Conservation (phyloP, 2,113 vertebrate genomes). For the Amazona guildingii region DNA sequence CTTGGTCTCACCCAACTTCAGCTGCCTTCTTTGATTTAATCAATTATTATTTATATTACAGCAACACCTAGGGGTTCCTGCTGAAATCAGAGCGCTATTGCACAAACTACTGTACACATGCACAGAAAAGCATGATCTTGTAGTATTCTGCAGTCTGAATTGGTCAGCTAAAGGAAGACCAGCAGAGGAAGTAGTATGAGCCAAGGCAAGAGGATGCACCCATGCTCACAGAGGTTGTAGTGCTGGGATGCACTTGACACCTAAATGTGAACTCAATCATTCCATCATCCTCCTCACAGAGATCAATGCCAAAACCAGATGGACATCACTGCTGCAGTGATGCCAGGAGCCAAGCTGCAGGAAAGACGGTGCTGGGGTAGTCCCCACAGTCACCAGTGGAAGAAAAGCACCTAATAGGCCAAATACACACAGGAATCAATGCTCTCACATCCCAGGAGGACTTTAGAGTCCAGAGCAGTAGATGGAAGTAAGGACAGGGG, state of each 20-base stretch:
- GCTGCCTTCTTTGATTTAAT: conserved; percentile 28
- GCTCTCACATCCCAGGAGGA: neutral
- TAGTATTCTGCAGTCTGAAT: neutral
- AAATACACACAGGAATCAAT: neutral
- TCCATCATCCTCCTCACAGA: neutral
- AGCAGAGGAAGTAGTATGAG: neutral
- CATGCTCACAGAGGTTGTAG: neutral
- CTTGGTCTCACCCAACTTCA: conserved; percentile 39
- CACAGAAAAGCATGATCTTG: neutral
- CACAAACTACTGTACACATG: neutral
- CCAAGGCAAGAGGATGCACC: neutral
- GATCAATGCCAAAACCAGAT: neutral
- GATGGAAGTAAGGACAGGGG: neutral
- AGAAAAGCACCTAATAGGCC: neutral
- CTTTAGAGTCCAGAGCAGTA: neutral
- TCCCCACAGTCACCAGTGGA: neutral
- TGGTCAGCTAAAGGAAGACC: neutral
- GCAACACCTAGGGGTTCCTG: conserved; percentile 48
- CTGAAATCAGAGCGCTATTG: neutral
- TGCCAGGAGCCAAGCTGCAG: neutral
- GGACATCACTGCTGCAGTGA: rapidly evolving
- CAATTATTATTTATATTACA: conserved; percentile 58
- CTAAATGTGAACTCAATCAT: neutral
- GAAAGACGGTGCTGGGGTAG: neutral
- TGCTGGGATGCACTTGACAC: rapidly evolving